Base-by-base conservation (phyloP, 2,797 vertebrate genomes). In the Sebastes flavidus region DNA sequence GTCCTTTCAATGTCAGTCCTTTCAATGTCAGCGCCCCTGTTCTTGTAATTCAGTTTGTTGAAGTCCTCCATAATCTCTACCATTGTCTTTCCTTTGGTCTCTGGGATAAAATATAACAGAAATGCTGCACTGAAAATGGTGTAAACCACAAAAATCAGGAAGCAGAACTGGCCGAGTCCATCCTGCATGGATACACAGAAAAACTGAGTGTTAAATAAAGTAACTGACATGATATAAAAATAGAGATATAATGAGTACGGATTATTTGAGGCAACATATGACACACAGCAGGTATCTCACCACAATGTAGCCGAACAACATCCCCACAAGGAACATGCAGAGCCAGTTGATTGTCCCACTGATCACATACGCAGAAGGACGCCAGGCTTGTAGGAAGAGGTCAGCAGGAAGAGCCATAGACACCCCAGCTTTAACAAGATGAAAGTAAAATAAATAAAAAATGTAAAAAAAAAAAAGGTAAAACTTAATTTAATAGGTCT, bases 371-470 rank as follows among this genome's bases (percentile, higher is more conserved):
- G 96, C 96, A 27, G 95, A 92, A 22, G 96, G 95, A 75, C 95
- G 94, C 88, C 96, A 96, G 12, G 94, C 95, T 84, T 97, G 96
- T 30, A 96, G 91, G 89, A 97, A 97, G 67, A 97, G 94, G 91
- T 97, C 96, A 4, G 95, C 96, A 42, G 89, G 87, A 14, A 96
- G 94, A 42, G 93, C 81, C 81, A 95, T 94, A 5, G 92, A 87
- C 14, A 95, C 95, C 61, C 91, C 95, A 72, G 94, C 96, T 97
- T 85, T 32, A 75, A 72, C 11, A 4, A 65, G 79, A 62, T 22
- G 0, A 55, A 60, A 66, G 6, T 2, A 29, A 4, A 34, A 38
- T 14, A 7, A 18, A 49, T 4, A 29, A n/a, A 46, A 74, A 10
- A 49, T 4, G 2, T 14, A 5, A 38, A 38, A 38, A 14, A 36